A percentile compares a stretch with the other conserved stretches of the same genome.
phyloP scores from a whole-genome alignment of 2,888 invertebrate genomes.

The Agonopterix arenella region DNA sequence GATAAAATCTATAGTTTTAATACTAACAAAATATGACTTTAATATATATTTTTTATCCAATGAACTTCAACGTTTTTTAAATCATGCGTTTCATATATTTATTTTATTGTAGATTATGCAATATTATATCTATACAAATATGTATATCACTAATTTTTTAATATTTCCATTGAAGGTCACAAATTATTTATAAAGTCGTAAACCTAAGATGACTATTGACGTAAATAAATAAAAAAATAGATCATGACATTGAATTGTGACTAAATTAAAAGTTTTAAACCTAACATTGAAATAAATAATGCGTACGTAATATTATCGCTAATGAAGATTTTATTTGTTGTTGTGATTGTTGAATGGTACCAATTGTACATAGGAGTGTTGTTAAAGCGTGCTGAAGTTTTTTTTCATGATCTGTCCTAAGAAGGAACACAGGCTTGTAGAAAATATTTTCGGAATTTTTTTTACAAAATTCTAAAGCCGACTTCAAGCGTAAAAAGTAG shows the following conservation, averaged over 20 bases:
- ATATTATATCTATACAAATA: too few relatives aligned
- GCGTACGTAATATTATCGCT: slow-evolving; percentile 33
- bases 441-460: too few relatives aligned
- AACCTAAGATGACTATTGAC: neutral
- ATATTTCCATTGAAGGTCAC: slow-evolving; percentile 27
- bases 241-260: slow-evolving; percentile 48
- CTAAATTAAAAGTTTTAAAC: slow-evolving; percentile 30
- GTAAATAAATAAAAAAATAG: slow-evolving; percentile 27
- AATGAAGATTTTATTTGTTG: slow-evolving; percentile 49
- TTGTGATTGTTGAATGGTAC: slow-evolving; percentile 34
- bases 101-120: slow-evolving; percentile 4
- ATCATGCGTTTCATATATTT: slow-evolving; percentile 15
- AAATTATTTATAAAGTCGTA: slow-evolving; percentile 28
- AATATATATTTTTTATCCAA: slow-evolving; percentile 8
- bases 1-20: neutral
- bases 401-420: too few relatives aligned
- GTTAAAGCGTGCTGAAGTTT: slow-evolving; percentile 15
- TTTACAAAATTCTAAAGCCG: too few relatives aligned
- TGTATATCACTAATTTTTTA: too few relatives aligned
- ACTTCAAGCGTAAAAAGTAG: too few relatives aligned
- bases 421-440: too few relatives aligned
- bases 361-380: slow-evolving; percentile 30
- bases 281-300: slow-evolving; percentile 12
- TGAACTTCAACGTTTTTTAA: slow-evolving; percentile 13
- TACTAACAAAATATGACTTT: neutral